Evolutionary conservation across 2,888 invertebrate genomes (phyloP), one percentile per base, ranked within the genome.

Genomic region (Drosophila nr. medialis): DNA sequence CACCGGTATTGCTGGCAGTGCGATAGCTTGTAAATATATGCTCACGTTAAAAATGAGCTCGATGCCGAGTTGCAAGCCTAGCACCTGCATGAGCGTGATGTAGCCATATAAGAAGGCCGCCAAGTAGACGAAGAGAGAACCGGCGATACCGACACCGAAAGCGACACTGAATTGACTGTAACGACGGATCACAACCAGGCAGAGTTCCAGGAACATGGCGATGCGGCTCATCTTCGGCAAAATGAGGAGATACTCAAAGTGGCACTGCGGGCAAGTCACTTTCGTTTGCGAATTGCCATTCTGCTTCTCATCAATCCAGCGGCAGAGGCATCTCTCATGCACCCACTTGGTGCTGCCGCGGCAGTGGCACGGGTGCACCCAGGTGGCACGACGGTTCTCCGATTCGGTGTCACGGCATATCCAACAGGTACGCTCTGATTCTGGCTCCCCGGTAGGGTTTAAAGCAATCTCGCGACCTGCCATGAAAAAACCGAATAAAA

Each of bases 271-370:
- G 92, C 98, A 98, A 1, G 95, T 94, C 2, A 98, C 98, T 91
- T 96, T 95, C 13, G 95, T 95, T 18, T 95, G 95, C 69, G 97
- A 95, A 90, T 98, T 97, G 54, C 98, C 98, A 90, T 97, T 96
- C 91, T 99, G 98, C 91, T 99, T 99, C 93, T 99, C 99, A 92
- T 99, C 99, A 5, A 99, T 97, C 99, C 99, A 99, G 88, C 98
- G 94, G 92, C 98, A 98, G 40, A 99, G 95, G 90, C 99, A 99
- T 64, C 96, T 95, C 92, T 99, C 98, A 91, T 99, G 99, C 13
- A 98, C 98, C 99, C 99, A 99, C 94, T 97, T 98, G 24, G 98
- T 97, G 15, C 98, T 97, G 63, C 99, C 99, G 82, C 96, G 95
- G 92, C 99, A 98, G 90, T 96, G 96, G 92, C 99, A 99, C 2